Evolutionary conservation across 2,113 vertebrate genomes (phyloP).

Genomic region (Festucalex cinctus): DNA sequence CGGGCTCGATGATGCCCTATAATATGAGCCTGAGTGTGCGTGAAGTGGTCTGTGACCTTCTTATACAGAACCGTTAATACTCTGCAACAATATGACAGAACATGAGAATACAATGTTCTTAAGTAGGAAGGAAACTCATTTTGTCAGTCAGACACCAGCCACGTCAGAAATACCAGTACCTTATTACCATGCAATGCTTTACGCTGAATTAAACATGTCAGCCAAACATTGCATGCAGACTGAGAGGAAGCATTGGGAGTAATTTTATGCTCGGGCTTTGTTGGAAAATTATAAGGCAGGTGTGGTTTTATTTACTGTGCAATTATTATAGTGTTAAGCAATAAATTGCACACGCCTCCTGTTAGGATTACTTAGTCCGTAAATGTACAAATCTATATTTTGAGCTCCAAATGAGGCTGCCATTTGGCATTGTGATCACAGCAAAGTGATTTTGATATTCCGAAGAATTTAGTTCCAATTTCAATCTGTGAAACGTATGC

Average conservation of each 20-base stretch:
- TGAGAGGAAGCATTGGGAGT: constrained; percentile 22
- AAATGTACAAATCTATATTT: constrained; percentile 31
- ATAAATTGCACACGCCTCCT: constrained; percentile 16
- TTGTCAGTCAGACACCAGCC: constrained; percentile 57
- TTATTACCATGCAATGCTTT: constrained; percentile 64
- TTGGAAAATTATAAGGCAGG: constrained; percentile 24
- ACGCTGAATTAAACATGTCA: constrained; percentile 60
- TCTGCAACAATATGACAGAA: constrained; percentile 59
- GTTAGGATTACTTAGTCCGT: constrained; percentile 30
- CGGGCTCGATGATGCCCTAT: constrained; percentile 55
- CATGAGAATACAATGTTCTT: constrained; percentile 61
- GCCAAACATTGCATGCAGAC: constrained; percentile 34
- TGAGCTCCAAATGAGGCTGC: constrained; percentile 11
- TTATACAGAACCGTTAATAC: constrained; percentile 35
- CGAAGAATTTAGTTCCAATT: constrained; percentile 25
- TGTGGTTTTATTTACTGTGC: constrained; percentile 6
- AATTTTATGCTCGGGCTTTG: constrained; percentile 15
- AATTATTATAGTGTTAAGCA: constrained; percentile 12
- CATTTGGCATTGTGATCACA: constrained; percentile 27
- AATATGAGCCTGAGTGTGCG: constrained; percentile 41
- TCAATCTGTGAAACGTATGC: constrained; percentile 19
- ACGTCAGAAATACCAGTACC: constrained; percentile 44
- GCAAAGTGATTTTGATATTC: constrained; percentile 26
- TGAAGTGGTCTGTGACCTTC: constrained; percentile 51
- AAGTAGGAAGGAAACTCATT: constrained; percentile 65